Conservation (phyloP, 2,113 vertebrate species). For the Pygoscelis adeliae region DNA sequence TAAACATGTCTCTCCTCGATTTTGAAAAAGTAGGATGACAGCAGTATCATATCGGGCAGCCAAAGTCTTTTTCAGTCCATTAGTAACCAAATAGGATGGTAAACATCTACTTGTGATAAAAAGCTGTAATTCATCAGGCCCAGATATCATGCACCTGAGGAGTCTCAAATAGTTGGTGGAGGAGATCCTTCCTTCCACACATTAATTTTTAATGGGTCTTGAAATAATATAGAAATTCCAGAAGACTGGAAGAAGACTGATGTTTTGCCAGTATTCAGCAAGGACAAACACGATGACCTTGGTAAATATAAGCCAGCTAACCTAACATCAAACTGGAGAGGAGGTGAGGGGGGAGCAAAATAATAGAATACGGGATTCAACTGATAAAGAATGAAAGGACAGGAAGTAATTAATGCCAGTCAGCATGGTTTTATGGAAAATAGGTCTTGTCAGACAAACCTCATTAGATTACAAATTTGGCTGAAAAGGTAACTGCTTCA, state of each 20-base stretch:
- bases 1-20: constrained; percentile 3
- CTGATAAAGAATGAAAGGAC: constrained; percentile 59
- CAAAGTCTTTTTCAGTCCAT: constrained; percentile 54
- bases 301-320: constrained; percentile 33
- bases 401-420: constrained; percentile 66
- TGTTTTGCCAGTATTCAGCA: constrained; percentile 25
- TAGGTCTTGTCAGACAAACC: constrained; percentile 49
- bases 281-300: constrained; percentile 44
- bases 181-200: constrained; percentile 18
- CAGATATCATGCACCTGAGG: constrained; percentile 34
- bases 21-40: constrained; percentile 25
- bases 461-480: constrained; percentile 56
- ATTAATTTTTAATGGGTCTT: constrained; percentile 66
- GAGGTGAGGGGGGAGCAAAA: neutral
- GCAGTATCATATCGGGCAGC: constrained; percentile 22
- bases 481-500: constrained; percentile 14
- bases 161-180: constrained; percentile 31
- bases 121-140: constrained; percentile 45
- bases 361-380: constrained; percentile 21
- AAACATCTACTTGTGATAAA: constrained; percentile 56
- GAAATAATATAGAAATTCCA: constrained; percentile 60
- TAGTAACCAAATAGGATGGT: constrained; percentile 61
- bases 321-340: constrained; percentile 10
- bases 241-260: constrained; percentile 42
- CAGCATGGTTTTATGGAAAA: constrained; percentile 63